Percentiles rank a stretch among this genome's conserved stretches.
phyloP scores from a whole-genome alignment of 1,140 invertebrate genomes.

The Rhagoletis zephyria region DNA sequence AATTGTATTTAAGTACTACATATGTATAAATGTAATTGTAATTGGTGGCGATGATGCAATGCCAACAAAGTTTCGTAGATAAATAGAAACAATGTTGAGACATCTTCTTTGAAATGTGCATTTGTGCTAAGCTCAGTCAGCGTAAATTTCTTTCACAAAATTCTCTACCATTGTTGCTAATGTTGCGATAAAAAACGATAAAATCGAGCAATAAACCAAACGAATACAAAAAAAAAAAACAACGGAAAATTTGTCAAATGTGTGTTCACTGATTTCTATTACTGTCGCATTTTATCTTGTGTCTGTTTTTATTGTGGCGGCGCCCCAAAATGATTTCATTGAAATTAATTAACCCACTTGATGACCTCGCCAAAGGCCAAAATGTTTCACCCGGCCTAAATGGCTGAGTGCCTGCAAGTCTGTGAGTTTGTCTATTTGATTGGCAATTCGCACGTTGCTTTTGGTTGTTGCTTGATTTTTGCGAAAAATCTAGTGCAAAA shows the following conservation, averaged over 20 bases:
- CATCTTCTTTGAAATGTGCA: slow-evolving; percentile 37
- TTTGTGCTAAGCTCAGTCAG: slow-evolving; percentile 36
- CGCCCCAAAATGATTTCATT: slow-evolving; percentile 68
- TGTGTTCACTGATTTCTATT: slow-evolving; percentile 40
- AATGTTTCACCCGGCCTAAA: slow-evolving; percentile 15
- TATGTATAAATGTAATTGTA: not conserved
- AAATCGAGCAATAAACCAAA: too few relatives aligned
- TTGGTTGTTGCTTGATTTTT: not conserved
- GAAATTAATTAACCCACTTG: slow-evolving; percentile 69
- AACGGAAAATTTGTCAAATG: not conserved
- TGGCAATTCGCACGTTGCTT: not conserved
- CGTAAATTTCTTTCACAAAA: not conserved
- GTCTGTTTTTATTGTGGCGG: slow-evolving; percentile 21
- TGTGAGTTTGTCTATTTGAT: not conserved
- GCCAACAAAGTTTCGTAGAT: not conserved
- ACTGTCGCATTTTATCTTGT: not conserved
- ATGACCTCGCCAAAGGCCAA: slow-evolving; percentile 64
- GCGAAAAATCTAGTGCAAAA: not conserved
- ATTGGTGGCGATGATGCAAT: slow-evolving; percentile 58
- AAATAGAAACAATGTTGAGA: slow-evolving; percentile 47
- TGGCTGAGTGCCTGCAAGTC: slow-evolving; percentile 17
- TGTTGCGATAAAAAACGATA: too few relatives aligned
- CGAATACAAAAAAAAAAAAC: not conserved
- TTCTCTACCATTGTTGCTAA: not conserved
- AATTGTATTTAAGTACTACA: not conserved